Conservation (phyloP, 2,888 invertebrate genomes). For the Coenonympha arcania region DNA sequence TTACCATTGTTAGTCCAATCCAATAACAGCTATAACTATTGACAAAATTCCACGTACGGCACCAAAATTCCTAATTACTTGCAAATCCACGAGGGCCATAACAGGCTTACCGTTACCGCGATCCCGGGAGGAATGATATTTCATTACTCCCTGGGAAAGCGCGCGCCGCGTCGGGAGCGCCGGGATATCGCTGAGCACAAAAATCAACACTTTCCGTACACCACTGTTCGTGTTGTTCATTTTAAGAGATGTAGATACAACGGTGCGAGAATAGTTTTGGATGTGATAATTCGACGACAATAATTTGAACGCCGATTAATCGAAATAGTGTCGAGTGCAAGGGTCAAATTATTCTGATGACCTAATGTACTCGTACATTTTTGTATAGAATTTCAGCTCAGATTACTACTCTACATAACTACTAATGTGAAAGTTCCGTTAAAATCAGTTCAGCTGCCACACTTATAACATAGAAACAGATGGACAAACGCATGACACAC, state of each 20-base stretch:
- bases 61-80: slow-evolving; percentile 27
- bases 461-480: too few species aligned
- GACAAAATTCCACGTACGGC: slow-evolving; percentile 4
- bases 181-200: slow-evolving; percentile 55
- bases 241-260: slow-evolving; percentile 34
- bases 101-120: slow-evolving; percentile 56
- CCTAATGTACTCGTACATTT: too few species aligned
- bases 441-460: too few species aligned
- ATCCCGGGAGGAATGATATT: slow-evolving; percentile 50
- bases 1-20: neutral
- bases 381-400: too few species aligned
- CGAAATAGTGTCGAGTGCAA: too few species aligned
- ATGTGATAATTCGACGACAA: too few species aligned
- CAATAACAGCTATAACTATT: neutral
- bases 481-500: too few species aligned
- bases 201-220: slow-evolving; percentile 65
- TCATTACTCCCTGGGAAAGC: slow-evolving; percentile 51
- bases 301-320: too few species aligned
- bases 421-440: too few species aligned
- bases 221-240: slow-evolving; percentile 49
- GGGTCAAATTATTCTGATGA: too few species aligned
- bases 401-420: too few species aligned
- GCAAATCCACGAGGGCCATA: slow-evolving; percentile 41
- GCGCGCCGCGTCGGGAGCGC: slow-evolving; percentile 39
- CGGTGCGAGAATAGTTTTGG: slow-evolving; percentile 21